These are phyloP conservation scores for human (Homo sapiens) DNA, from an alignment of 2,113 vertebrate genomes.

Conservation along the genomic window DNA sequence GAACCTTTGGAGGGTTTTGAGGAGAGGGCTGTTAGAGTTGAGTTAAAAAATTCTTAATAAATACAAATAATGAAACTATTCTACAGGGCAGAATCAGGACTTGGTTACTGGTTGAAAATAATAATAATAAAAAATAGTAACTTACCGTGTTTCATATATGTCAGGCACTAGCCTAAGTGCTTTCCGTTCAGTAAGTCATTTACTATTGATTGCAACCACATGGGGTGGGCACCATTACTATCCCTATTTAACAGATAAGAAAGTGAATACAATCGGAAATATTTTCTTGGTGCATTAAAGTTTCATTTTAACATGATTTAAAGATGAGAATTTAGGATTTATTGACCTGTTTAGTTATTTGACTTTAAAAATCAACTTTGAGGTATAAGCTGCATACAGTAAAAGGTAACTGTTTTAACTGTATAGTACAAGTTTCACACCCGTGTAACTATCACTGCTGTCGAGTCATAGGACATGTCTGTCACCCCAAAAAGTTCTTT, in stretches of 20 bases:
- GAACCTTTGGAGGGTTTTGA: not conserved
- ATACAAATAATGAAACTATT: not conserved
- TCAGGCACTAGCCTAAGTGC: not conserved
- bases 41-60: not conserved
- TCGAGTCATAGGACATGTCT: not conserved
- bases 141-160: not conserved
- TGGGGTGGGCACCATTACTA: not conserved
- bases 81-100: not conserved
- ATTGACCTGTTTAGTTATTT: not conserved
- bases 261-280: not conserved
- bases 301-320: slow-evolving; percentile 34
- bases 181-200: not conserved
- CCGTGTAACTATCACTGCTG: fast-evolving
- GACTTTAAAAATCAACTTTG: not conserved
- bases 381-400: not conserved
- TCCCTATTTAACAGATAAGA: not conserved
- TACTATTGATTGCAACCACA: not conserved
- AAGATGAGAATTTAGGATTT: not conserved
- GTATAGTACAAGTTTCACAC: not conserved
- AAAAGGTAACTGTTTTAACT: not conserved
- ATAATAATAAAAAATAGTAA: not conserved
- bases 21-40: not conserved
- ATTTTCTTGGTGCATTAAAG: not conserved
- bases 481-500: fast-evolving
- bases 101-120: not conserved